Conservation (phyloP, 2,113 vertebrate genomes). For the Haemorhous mexicanus region DNA sequence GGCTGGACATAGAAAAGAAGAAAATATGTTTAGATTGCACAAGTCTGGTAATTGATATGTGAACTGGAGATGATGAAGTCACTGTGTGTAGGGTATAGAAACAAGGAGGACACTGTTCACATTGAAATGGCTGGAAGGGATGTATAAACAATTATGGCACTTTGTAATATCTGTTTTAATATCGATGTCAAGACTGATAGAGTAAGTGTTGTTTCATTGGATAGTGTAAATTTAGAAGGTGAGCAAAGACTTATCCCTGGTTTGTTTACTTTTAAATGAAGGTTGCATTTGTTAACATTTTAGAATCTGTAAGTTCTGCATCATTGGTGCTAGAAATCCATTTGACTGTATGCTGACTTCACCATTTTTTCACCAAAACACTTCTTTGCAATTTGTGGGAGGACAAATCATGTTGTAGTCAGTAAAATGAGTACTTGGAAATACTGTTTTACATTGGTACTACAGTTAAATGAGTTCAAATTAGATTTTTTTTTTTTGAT, state of each 20-base stretch:
- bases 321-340: background rate
- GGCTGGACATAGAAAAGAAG: background rate
- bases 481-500: background rate
- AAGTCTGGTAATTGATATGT: conserved; percentile 9
- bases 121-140: background rate
- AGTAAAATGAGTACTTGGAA: background rate
- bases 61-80: conserved; percentile 33
- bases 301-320: background rate
- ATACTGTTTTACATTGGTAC: background rate
- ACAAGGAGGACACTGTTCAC: conserved; percentile 35
- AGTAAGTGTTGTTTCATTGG: background rate
- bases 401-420: background rate
- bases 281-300: background rate
- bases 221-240: background rate
- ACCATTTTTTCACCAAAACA: background rate
- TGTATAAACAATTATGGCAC: conserved; percentile 33
- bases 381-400: background rate
- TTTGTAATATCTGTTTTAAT: conserved; percentile 25
- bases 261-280: conserved; percentile 20
- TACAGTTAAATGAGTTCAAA: background rate
- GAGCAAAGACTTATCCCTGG: background rate
- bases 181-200: conserved; percentile 17
- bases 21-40: background rate
- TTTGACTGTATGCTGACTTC: background rate
- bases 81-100: background rate